Evolutionary conservation across 2,113 vertebrate genomes (phyloP).

Genomic region (Lethenteron reissneri): DNA sequence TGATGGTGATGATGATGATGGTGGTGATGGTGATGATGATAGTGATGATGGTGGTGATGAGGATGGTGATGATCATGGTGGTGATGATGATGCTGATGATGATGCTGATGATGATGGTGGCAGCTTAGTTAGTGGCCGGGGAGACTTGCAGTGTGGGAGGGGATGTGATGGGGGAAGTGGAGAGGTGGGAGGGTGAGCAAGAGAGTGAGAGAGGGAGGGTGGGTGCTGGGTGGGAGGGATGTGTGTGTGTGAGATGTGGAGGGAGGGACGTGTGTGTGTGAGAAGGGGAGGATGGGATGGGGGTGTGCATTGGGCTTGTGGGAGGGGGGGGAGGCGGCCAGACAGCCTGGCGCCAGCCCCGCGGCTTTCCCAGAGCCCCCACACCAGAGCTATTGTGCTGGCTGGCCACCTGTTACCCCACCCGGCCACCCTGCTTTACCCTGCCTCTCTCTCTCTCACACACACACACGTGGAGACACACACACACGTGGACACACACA

Average conservation of each 20-base stretch:
- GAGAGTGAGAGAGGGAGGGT: neutral
- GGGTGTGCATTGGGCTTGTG: neutral
- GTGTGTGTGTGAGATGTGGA: neutral
- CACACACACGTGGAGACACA: neutral
- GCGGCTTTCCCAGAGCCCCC: slow-evolving; percentile 6
- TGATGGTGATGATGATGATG: no score
- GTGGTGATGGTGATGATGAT: no score
- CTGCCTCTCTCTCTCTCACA: neutral
- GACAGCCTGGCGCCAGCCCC: slow-evolving; percentile 5
- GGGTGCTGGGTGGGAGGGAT: neutral
- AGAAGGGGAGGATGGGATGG: neutral
- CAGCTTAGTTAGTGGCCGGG: no score
- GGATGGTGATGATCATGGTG: no score
- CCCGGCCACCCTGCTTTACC: neutral
- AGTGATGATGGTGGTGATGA: no score
- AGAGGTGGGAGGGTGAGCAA: neutral
- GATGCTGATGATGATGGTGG: no score
- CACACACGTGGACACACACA: no score
- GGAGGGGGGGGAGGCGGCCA: neutral
- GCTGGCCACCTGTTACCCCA: slow-evolving; percentile 3
- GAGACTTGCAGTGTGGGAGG: neutral
- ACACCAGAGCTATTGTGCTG: neutral
- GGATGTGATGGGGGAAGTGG: neutral
- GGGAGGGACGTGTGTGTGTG: neutral
- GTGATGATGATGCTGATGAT: no score